These are phyloP conservation scores for Hydraecia micacea DNA, from an alignment of 2,888 invertebrate genomes.

Conservation along the genomic window DNA sequence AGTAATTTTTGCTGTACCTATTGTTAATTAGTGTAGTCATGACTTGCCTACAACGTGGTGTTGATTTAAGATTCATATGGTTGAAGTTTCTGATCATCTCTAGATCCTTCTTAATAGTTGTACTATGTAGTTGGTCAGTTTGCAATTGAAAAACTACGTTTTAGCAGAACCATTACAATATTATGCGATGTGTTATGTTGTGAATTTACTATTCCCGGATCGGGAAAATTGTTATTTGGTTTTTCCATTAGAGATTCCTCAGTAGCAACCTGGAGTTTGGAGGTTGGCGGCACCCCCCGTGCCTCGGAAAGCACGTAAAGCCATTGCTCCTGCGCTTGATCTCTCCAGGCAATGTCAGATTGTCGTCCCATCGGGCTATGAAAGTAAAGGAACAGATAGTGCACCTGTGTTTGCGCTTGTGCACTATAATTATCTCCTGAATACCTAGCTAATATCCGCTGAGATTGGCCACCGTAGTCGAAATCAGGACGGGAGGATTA, in stretches of 20 bases:
- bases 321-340: not conserved
- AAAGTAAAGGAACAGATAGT: not conserved
- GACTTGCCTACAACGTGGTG: not conserved
- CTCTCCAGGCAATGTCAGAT: not conserved
- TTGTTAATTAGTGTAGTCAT: slow-evolving; percentile 25
- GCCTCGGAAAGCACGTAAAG: not conserved
- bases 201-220: not conserved
- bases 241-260: not conserved
- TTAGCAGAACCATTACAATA: not conserved
- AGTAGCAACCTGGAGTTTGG: not conserved
- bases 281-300: not conserved
- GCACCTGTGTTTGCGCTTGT: not conserved
- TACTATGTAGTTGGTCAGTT: not conserved
- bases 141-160: not conserved
- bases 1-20: slow-evolving; percentile 9
- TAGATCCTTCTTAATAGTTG: not conserved
- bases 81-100: not conserved
- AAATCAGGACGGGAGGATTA: too few species aligned
- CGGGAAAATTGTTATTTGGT: not conserved
- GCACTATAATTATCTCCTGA: too few species aligned
- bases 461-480: too few species aligned
- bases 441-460: too few species aligned
- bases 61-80: not conserved
- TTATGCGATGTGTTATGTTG: not conserved
- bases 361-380: not conserved